phyloP scores from a whole-genome alignment of 2,113 vertebrate genomes.

The Heterotis niloticus region DNA sequence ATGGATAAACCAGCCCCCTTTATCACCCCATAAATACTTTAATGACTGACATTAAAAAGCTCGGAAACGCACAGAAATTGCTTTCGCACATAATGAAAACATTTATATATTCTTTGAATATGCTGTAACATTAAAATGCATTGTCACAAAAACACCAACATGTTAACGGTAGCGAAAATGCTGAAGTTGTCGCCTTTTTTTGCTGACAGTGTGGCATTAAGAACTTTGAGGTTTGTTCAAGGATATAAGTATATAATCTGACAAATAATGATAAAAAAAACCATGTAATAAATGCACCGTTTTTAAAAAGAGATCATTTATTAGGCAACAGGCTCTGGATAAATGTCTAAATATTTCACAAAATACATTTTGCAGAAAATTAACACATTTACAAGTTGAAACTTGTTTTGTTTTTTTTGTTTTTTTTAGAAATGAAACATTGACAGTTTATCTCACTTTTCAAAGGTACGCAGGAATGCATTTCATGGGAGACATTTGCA shows the following conservation, averaged over 20 bases:
- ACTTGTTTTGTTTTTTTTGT: too few species aligned
- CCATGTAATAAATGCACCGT: not conserved
- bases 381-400: constrained; percentile 4
- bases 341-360: too few species aligned
- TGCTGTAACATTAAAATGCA: not conserved
- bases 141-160: not conserved
- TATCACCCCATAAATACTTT: not conserved
- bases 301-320: not conserved
- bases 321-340: not conserved
- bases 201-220: too few species aligned
- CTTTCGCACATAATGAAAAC: not conserved
- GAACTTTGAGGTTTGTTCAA: not conserved
- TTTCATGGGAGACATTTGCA: not conserved
- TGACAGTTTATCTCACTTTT: constrained; percentile 1
- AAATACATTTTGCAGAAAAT: not conserved
- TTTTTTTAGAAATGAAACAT: not conserved
- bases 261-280: not conserved
- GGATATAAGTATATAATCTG: not conserved
- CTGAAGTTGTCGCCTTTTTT: too few species aligned
- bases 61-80: not conserved
- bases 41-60: not conserved
- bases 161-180: not conserved
- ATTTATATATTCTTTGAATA: not conserved
- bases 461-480: not conserved
- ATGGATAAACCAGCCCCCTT: too few species aligned